Evolutionary conservation across 1,140 invertebrate genomes (phyloP), one percentile per base, ranked within the genome.

Genomic region (Agrypnia vestita): DNA sequence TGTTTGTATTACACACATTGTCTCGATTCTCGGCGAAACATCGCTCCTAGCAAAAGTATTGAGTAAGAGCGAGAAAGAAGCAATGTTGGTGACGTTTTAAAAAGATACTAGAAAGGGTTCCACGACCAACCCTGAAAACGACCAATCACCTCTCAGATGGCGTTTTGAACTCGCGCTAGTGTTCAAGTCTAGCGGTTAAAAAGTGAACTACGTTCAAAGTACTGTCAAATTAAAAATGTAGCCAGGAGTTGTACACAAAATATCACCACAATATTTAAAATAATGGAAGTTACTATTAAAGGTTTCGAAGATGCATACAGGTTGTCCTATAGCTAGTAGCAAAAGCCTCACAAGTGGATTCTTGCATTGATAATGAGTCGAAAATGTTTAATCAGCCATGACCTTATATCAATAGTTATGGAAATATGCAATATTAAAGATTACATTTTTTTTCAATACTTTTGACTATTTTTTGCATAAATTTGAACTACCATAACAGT

Each of bases 101-200:
- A 17, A 12, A 10, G 43, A 77, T 51, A 67, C 75, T 51, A 78
- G 49, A 72, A 51, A 59, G 55, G 67, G 76, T 56, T 71, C 64
- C 44, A 78, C 67, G 76, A 78, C 76, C 76, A 78, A 78, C 76
- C 76, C 76, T 78, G 76, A 78, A 78, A 61, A 11, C 64, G 76
- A 72, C 76, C 76, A 78, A 78, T 71, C 76, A 78, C 75, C 59
- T 77, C 75, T 44, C 19, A 67, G 61, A 35, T 9, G 13, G 11
- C 11, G n/a, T 17, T 51, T 43, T 61, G 21, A 49, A 76, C 17
- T 19, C 8, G 4, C 19, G 46, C 43, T 61, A 17, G 15, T 53
- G 15, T 53, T 9, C 3, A 35, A 19, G 17, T 62, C 74, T 76
- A 64, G 3, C 44, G 74, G 44, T 4, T 47, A 11, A 46, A 47